Base-by-base conservation (phyloP, 1,140 invertebrate genomes). In the Hyles euphorbiae region DNA sequence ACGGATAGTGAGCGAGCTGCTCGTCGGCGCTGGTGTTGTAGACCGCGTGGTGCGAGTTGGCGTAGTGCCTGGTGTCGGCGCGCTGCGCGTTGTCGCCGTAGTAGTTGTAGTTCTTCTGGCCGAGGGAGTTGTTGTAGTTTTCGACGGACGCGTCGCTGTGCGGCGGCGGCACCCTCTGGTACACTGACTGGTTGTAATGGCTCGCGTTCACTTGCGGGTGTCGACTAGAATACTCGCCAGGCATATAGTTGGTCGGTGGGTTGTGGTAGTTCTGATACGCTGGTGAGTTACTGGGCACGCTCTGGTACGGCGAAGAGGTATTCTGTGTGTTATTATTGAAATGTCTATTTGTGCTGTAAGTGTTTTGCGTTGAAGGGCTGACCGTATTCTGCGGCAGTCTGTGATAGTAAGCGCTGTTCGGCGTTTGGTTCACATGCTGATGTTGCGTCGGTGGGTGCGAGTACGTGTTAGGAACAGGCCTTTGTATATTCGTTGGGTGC, bases 81-180 rank as follows among this genome's bases (percentile, higher is more conserved):
- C 56, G 69, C 57, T 74, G 74, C 2, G 61, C 36, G 49, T 73
- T 75, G 9, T 88, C 85, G 12, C 68, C 63, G 53, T 85, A 84
- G 58, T 76, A 81, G 49, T 74, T 83, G 43, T 68, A 78, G n/a
- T 71, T 48, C 32, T 84, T 88, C 54, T 81, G 83, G 61, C 72
- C 89, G 76, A 36, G 81, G 78, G 48, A 60, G 54, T 47, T 81
- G 72, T 54, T 90, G 74, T 76, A 89, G 56, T 74, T 81, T 3
- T 87, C 83, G 5, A 72, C 53, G 7, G 78, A 69, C 6, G 79
- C 36, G 1, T 88, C 86, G 55, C 83, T 91, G 81, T 91, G 90
- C 3, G 90, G 90, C 54, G 89, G 76, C 1, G 91, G 91, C 32
- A 92, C 90, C 40, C 90, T 83, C 66, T 92, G 91, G 68, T 92